Conservation (phyloP, 2,888 invertebrate species). For the Agonopterix subpropinquella region DNA sequence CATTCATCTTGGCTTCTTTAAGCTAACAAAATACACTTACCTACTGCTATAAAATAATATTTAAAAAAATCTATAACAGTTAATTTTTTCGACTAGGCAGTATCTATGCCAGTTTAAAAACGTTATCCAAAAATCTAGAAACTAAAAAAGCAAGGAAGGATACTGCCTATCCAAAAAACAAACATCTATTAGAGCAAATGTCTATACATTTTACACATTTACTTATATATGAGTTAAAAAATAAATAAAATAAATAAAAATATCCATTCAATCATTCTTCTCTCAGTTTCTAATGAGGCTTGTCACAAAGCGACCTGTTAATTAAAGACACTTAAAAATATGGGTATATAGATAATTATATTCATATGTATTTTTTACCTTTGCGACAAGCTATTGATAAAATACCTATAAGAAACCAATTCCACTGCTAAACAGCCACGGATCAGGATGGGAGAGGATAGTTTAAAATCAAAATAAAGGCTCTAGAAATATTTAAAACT, state of each 20-base stretch:
- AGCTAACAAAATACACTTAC: slow-evolving; percentile 76
- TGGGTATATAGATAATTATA: slow-evolving; percentile 34
- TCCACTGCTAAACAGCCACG: slow-evolving; percentile 72
- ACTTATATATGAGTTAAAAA: slow-evolving; percentile 31
- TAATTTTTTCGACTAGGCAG: slow-evolving; percentile 50
- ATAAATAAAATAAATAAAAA: slow-evolving; percentile 25
- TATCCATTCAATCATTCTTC: slow-evolving; percentile 42
- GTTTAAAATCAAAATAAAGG: background rate
- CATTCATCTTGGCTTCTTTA: slow-evolving; percentile 73
- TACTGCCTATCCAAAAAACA: slow-evolving; percentile 64
- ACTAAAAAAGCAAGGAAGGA: slow-evolving; percentile 34
- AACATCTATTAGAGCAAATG: slow-evolving; percentile 67
- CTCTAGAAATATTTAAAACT: background rate
- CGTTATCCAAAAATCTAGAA: slow-evolving; percentile 8
- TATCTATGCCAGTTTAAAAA: slow-evolving; percentile 43
- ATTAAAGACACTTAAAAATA: slow-evolving; percentile 32
- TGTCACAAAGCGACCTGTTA: slow-evolving; percentile 61
- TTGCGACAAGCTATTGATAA: slow-evolving; percentile 65
- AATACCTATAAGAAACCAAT: slow-evolving; percentile 71
- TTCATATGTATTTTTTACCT: slow-evolving; percentile 48
- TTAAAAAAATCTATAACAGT: slow-evolving; percentile 56
- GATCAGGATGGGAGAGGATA: slow-evolving; percentile 10
- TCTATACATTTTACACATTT: slow-evolving; percentile 69
- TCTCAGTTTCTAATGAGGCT: slow-evolving; percentile 44
- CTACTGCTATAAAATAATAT: slow-evolving; percentile 63